Conservation (phyloP, 2,113 vertebrate genomes). For the Nesospiza acunhae region DNA sequence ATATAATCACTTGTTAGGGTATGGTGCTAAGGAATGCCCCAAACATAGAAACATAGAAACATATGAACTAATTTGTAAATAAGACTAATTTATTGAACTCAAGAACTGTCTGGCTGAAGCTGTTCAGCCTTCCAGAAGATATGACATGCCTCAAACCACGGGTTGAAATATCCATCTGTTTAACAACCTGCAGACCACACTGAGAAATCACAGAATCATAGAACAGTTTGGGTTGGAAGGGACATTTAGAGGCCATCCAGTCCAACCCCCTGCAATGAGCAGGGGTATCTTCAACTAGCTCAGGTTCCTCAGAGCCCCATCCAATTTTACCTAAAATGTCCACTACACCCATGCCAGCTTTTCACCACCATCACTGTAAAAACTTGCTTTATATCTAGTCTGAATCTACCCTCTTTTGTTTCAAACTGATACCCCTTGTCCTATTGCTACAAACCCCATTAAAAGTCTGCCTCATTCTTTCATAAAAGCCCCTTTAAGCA, state of each 20-base stretch:
- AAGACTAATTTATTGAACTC: neutral
- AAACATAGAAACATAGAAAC: neutral
- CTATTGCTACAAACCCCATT: neutral
- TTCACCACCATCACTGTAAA: neutral
- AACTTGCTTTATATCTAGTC: neutral
- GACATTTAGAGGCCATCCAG: neutral
- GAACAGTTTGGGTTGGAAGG: neutral
- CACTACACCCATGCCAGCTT: rapidly evolving
- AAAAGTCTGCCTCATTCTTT: neutral
- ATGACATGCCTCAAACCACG: neutral
- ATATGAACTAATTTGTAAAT: neutral
- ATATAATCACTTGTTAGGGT: neutral
- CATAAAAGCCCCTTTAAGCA: neutral
- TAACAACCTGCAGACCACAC: neutral
- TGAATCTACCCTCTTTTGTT: neutral
- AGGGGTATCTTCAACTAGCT: neutral
- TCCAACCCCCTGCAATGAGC: neutral
- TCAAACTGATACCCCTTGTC: neutral
- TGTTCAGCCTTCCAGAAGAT: neutral
- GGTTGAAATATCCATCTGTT: neutral
- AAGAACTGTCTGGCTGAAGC: neutral
- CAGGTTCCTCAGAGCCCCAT: neutral
- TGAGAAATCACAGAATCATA: neutral
- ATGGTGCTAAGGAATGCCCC: neutral
- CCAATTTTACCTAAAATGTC: neutral